Conservation (phyloP, 2,113 vertebrate genomes). For the Proterorhinus semilunaris region DNA sequence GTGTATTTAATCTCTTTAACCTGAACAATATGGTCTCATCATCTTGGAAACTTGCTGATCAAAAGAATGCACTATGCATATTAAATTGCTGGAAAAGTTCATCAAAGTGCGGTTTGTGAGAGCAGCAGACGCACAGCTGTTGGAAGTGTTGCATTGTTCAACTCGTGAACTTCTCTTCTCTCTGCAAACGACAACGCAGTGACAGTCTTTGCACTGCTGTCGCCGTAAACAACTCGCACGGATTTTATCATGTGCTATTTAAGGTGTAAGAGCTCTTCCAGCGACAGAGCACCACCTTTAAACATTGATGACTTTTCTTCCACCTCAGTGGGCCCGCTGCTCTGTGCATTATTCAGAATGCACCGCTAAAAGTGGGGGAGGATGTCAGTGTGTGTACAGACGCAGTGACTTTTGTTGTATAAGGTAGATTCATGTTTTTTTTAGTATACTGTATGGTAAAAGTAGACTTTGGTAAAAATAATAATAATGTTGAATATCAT, state of each 20-base stretch:
- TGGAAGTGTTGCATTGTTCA: constrained; percentile 33
- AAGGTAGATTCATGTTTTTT: background rate
- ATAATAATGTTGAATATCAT: too few species aligned
- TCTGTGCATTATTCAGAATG: constrained; percentile 15
- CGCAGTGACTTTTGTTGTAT: background rate
- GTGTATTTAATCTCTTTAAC: background rate
- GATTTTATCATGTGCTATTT: constrained; percentile 68
- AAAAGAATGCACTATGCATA: background rate
- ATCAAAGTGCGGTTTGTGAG: background rate
- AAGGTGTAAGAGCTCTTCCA: constrained; percentile 53
- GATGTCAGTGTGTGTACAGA: background rate
- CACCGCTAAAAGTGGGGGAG: constrained; percentile 2
- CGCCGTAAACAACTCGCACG: constrained; percentile 62
- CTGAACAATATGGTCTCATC: constrained; percentile 1
- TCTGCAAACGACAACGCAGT: constrained; percentile 34
- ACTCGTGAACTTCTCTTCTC: constrained; percentile 26
- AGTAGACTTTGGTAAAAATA: too few species aligned
- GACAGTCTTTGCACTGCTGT: constrained; percentile 48
- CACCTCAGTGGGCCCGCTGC: constrained; percentile 32
- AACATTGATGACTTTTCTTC: constrained; percentile 69
- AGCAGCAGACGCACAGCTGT: background rate
- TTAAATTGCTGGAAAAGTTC: background rate
- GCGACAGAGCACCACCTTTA: constrained; percentile 46
- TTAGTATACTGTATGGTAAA: too few species aligned
- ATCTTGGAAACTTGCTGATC: background rate